Percentiles rank a stretch among this genome's conserved stretches.
Evolutionary conservation across 2,113 vertebrate genomes (phyloP).

Genomic region (Lanius ludovicianus): DNA sequence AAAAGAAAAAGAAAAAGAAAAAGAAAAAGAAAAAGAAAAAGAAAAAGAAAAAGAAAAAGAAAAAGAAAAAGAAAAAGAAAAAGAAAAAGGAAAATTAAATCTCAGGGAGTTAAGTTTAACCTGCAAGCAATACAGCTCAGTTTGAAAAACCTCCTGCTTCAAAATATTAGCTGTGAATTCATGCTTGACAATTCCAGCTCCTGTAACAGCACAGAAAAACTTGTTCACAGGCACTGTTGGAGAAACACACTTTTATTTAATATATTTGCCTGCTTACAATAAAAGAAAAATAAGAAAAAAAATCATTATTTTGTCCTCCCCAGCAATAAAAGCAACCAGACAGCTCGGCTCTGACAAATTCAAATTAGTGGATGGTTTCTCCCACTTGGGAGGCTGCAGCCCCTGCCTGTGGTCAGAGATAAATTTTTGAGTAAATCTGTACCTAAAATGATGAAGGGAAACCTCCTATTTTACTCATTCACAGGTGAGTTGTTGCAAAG

Average conservation of each 20-base stretch:
- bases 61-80: fast-evolving
- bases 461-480: background rate
- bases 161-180: slow-evolving; percentile 16
- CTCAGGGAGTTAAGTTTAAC: background rate
- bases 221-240: background rate
- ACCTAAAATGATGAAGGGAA: slow-evolving; percentile 20
- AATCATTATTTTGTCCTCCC: slow-evolving; percentile 52
- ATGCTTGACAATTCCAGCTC: background rate
- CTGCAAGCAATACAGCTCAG: background rate
- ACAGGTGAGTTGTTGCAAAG: background rate
- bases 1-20: fast-evolving
- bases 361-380: slow-evolving; percentile 21
- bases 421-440: slow-evolving; percentile 65
- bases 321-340: slow-evolving; percentile 38
- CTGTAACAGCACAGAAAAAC: background rate
- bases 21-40: fast-evolving
- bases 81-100: background rate
- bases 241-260: background rate
- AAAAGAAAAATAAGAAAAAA: slow-evolving; percentile 28
- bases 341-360: slow-evolving; percentile 25
- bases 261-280: slow-evolving; percentile 49
- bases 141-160: slow-evolving; percentile 44
- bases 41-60: fast-evolving
- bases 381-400: slow-evolving; percentile 20
- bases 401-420: slow-evolving; percentile 55